phyloP scores from a whole-genome alignment of 2,888 invertebrate genomes.

The Apotomis capreana region DNA sequence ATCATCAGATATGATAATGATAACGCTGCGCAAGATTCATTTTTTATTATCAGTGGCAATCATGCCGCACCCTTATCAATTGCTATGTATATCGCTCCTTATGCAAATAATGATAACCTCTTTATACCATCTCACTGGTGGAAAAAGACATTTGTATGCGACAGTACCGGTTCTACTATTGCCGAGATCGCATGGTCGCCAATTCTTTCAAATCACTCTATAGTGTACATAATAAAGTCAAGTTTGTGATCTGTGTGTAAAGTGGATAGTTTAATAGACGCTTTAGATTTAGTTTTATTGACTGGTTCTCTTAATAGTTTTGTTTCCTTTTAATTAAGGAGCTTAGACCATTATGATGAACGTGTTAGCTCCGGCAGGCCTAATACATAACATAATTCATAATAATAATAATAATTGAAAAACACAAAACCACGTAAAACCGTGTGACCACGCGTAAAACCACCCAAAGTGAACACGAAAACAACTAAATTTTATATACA shows the following conservation, averaged over 20 bases:
- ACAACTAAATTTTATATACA: no score
- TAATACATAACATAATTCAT: no score
- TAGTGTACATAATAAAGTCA: neutral
- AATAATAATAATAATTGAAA: no score
- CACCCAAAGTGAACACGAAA: no score
- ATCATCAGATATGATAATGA: constrained; percentile 5
- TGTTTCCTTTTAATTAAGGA: no score
- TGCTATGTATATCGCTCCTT: constrained; percentile 65
- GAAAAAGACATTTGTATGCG: neutral
- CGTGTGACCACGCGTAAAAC: no score
- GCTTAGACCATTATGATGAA: no score
- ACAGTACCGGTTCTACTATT: constrained; percentile 51
- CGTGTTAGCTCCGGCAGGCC: no score
- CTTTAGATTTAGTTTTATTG: no score
- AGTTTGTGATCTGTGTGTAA: constrained; percentile 1
- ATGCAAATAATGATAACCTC: constrained; percentile 69
- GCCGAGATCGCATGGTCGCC: constrained; percentile 50
- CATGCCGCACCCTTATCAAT: constrained; percentile 65
- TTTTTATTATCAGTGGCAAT: constrained; percentile 43
- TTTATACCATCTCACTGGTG: constrained; percentile 17
- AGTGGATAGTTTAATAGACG: neutral
- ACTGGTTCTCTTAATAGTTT: no score
- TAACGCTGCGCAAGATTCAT: constrained; percentile 35
- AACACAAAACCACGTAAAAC: no score
- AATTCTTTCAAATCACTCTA: neutral